A percentile compares a stretch with the other conserved stretches of the same genome.
These are phyloP conservation scores for Drosophila asahinai DNA, from an alignment of 1,140 invertebrate species.

Conservation along the genomic window DNA sequence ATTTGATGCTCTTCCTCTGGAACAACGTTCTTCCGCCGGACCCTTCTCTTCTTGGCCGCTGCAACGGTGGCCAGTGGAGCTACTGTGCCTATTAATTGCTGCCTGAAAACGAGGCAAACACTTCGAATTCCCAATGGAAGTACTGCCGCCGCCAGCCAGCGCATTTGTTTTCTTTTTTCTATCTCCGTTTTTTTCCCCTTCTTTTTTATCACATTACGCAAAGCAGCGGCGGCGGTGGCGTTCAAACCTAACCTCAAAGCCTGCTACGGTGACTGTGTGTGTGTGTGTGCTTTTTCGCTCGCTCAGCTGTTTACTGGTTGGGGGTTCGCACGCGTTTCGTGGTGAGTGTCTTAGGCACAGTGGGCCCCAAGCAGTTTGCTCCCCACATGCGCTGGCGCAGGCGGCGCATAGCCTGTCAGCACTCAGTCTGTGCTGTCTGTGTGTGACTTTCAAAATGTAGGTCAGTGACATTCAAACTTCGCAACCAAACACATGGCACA, in stretches of 20 bases:
- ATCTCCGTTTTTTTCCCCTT: not conserved
- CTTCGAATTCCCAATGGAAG: slow-evolving; percentile 40
- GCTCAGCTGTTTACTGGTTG: slow-evolving; percentile 47
- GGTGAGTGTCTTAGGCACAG: slow-evolving; percentile 45
- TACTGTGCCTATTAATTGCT: slow-evolving; percentile 7
- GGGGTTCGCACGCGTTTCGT: slow-evolving; percentile 43
- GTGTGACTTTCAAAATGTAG: slow-evolving; percentile 77
- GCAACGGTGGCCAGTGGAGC: slow-evolving; percentile 1
- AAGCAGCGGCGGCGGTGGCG: slow-evolving; percentile 19
- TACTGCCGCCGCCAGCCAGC: slow-evolving; percentile 38
- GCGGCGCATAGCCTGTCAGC: slow-evolving; percentile 6
- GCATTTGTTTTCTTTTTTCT: slow-evolving; percentile 38
- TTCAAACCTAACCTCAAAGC: slow-evolving; percentile 63
- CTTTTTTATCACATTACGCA: slow-evolving; percentile 66
- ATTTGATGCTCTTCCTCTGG: slow-evolving; percentile 15
- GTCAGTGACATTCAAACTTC: slow-evolving; percentile 79
- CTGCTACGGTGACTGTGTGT: not conserved
- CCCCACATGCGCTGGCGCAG: slow-evolving; percentile 1
- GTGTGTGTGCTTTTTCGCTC: not conserved
- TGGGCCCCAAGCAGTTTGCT: slow-evolving; percentile 14
- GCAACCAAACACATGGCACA: slow-evolving; percentile 38
- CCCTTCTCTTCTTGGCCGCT: slow-evolving; percentile 4
- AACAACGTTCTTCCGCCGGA: not conserved
- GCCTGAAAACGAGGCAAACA: slow-evolving; percentile 29
- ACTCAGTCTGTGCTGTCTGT: slow-evolving; percentile 48